Conservation (phyloP, 2,113 vertebrate species). For the Platysternon megacephalum region DNA sequence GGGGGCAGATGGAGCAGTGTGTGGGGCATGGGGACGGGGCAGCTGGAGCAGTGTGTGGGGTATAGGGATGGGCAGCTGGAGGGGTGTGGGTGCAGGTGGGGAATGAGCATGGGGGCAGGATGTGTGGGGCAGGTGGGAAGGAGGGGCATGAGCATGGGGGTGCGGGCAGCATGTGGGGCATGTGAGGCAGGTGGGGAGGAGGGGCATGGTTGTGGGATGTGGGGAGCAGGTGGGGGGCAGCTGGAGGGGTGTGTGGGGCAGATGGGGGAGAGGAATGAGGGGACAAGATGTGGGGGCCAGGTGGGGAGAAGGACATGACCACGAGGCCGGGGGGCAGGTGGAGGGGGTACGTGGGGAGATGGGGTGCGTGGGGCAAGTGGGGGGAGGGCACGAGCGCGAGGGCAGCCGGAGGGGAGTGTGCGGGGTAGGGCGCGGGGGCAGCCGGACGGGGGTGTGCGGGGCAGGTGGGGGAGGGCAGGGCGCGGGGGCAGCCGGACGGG, state of each 20-base stretch:
- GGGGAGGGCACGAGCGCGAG: background rate
- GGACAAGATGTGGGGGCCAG: too few relatives aligned
- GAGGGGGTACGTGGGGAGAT: too few relatives aligned
- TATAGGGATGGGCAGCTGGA: background rate
- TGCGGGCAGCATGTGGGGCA: background rate
- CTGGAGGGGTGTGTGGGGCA: background rate
- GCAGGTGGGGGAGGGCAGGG: too few relatives aligned
- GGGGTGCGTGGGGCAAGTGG: background rate
- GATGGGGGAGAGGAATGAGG: background rate
- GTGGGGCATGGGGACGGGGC: background rate
- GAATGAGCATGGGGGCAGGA: background rate
- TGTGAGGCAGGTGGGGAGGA: background rate
- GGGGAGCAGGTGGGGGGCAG: background rate
- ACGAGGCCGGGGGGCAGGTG: too few relatives aligned
- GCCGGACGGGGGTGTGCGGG: constrained; percentile 6
- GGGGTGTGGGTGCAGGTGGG: constrained; percentile 5
- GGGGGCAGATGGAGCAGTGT: background rate
- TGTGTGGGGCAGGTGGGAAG: background rate
- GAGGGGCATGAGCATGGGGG: background rate
- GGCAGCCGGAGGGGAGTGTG: background rate
- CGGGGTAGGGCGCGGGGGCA: background rate
- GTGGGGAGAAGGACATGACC: too few relatives aligned
- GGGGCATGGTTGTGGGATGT: background rate
- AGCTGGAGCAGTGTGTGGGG: background rate
- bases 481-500: background rate